Base-by-base conservation (phyloP, 92 coral and sea anemone species). In the Plumapathes pennacea region DNA sequence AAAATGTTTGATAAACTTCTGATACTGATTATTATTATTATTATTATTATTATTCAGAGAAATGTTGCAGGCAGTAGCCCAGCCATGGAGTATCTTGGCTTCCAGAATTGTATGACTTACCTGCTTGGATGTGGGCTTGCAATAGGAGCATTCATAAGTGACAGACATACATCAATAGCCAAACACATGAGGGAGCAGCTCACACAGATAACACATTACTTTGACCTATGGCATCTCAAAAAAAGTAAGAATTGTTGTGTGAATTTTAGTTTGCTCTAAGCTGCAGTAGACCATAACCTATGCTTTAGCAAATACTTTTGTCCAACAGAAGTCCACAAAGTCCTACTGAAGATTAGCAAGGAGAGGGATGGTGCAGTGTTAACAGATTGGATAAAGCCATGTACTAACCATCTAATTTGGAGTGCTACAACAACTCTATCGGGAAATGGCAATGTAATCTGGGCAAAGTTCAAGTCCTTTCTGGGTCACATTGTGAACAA, bases 151-250 rank as follows among this genome's bases (percentile, higher is more conserved):
- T 34, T 71, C 32, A 50, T 79, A n/a, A 44, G 74, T 27, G 85
- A 79, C 49, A 25, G 74, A 10, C 85, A 78, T 50, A 22, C 19
- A 2, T 50, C 80, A 4, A 79, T 79, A 20, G 75, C 75, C 19
- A 79, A 79, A 37, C 86, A 79, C 48, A 79, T 64, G 86, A 60
- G 62, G 28, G 80, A 71, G 38, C 38, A 36, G 22, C 37, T 79
- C 49, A 23, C 34, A 8, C n/a, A 71, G 41, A 71, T 71, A 2
- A 63, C 42, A 5, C 74, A 79, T 29, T 79, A 54, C 74, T 70
- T 79, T 38, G 80, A 78, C 38, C 48, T 78, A 13, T 78, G 85
- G 85, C 85, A 70, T 48, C 17, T 78, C 26, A 70, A 69, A 48
- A 70, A 78, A 44, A 47, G 85, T 78, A 51, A 50, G 85, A 7